Evolutionary conservation across 2,113 vertebrate genomes (phyloP).

Genomic region (Rhinolophus ferrumequinum): DNA sequence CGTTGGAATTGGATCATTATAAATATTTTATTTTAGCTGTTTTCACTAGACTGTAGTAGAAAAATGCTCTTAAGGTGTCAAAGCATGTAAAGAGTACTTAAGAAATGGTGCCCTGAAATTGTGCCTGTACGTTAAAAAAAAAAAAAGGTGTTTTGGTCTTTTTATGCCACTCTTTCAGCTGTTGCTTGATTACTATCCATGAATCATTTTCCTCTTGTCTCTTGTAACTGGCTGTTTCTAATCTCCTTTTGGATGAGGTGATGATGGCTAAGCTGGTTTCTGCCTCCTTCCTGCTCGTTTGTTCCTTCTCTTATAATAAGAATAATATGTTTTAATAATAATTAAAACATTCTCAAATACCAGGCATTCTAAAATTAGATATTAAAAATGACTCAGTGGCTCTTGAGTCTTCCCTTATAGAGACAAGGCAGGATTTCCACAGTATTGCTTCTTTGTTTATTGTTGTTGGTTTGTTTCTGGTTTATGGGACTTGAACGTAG

Average conservation of each 20-base stretch:
- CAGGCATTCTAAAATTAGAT: conserved; percentile 20
- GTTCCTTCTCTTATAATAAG: neutral
- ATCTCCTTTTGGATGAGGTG: neutral
- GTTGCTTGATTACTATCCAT: neutral
- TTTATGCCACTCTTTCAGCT: neutral
- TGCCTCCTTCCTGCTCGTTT: neutral
- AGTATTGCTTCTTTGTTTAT: neutral
- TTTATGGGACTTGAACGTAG: neutral
- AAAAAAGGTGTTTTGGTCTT: neutral
- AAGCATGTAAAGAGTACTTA: neutral
- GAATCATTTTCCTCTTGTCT: neutral
- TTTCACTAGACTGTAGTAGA: neutral
- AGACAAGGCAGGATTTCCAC: neutral
- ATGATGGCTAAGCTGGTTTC: neutral
- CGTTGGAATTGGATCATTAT: neutral
- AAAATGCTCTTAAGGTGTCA: neutral
- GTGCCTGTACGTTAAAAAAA: neutral
- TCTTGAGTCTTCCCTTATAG: neutral
- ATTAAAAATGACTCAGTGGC: neutral
- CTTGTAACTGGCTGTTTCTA: neutral
- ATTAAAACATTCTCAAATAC: neutral
- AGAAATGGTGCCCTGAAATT: neutral
- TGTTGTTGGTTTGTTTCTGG: neutral
- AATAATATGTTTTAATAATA: neutral
- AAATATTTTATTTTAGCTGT: conserved; percentile 17